Percentiles rank a stretch among this genome's conserved stretches.
Evolutionary conservation across 2,113 vertebrate genomes (phyloP).

Genomic region (Oreocharis arfaki): DNA sequence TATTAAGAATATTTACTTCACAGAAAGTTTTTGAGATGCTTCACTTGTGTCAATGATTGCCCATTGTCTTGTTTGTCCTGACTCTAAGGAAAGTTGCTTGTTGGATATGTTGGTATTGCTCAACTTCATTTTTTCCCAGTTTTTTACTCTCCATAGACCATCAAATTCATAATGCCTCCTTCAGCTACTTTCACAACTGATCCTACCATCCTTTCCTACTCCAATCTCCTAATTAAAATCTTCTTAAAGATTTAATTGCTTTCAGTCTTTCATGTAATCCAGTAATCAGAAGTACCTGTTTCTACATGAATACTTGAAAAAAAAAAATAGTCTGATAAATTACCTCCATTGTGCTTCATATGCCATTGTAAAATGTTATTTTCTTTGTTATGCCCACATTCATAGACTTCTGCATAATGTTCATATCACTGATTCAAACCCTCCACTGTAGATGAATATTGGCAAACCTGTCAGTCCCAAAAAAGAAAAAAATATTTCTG

Average conservation of each 20-base stretch:
- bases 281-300: not conserved
- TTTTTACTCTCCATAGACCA: not conserved
- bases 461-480: not conserved
- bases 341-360: not conserved
- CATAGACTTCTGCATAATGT: not conserved
- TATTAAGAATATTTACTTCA: not conserved
- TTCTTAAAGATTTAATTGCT: not conserved
- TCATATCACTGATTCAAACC: not conserved
- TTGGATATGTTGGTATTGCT: not conserved
- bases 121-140: not conserved
- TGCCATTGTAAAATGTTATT: not conserved
- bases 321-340: not conserved
- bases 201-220: not conserved
- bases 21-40: not conserved
- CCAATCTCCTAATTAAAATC: not conserved
- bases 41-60: not conserved
- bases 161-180: not conserved
- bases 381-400: not conserved
- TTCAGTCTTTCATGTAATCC: not conserved
- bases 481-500: not conserved
- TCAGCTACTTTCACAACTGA: not conserved
- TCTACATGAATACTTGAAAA: not conserved
- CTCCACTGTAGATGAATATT: not conserved
- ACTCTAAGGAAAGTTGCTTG: not conserved
- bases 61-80: not conserved